Conservation (phyloP, 2,113 vertebrate species). For the Salvator merianae region DNA sequence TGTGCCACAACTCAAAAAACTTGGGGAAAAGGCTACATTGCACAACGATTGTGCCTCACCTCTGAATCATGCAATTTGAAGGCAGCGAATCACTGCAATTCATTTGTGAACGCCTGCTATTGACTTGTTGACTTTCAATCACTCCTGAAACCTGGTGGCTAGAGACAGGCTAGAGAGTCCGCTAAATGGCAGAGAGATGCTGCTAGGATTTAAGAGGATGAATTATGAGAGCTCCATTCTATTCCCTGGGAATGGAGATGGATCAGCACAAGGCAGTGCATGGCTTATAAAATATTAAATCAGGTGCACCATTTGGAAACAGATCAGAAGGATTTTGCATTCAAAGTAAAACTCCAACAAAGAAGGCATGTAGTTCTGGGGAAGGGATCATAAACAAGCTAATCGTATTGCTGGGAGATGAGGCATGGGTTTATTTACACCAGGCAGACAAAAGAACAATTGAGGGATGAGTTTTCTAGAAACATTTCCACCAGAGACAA, state of each 20-base stretch:
- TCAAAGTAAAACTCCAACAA: conserved; percentile 3
- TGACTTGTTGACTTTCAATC: conserved; percentile 37
- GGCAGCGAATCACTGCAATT: conserved; percentile 21
- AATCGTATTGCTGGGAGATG: background rate
- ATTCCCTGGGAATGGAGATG: conserved; percentile 21
- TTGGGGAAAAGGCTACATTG: background rate
- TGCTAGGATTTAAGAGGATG: conserved; percentile 53
- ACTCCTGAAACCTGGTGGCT: background rate
- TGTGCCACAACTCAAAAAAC: background rate
- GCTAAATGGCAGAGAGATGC: conserved; percentile 48
- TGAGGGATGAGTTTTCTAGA: background rate
- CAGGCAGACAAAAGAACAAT: background rate
- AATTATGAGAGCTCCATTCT: conserved; percentile 51
- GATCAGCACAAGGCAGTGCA: conserved; percentile 10
- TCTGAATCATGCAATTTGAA: background rate
- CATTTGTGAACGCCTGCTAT: conserved; percentile 46
- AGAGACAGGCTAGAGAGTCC: conserved; percentile 24
- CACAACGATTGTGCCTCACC: background rate
- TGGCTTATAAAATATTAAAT: conserved; percentile 57
- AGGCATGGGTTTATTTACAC: accelerated
- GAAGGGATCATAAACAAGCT: background rate
- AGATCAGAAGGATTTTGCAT: conserved; percentile 3
- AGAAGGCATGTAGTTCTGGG: background rate
- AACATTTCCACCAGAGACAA: too few species aligned
- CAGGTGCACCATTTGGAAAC: conserved; percentile 6